Evolutionary conservation across 2,888 invertebrate genomes (phyloP), one percentile per base, ranked within the genome.

Genomic region (Eupithecia insigniata): DNA sequence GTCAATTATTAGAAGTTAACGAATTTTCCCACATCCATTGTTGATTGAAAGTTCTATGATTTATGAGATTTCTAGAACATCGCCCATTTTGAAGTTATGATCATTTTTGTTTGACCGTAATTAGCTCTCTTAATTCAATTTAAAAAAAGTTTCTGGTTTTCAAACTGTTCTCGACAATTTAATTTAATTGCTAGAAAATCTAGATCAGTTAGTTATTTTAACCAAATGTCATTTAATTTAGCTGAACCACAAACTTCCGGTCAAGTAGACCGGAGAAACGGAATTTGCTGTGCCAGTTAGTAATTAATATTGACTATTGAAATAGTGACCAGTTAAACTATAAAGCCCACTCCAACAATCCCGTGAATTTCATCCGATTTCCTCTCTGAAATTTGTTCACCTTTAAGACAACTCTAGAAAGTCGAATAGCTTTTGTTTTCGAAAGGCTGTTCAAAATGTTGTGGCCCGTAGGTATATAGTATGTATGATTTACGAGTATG

Each of bases 241-340:
- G 84, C 85, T 85, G 87, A 88, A 90, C 30, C 32, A 32, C 87
- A 89, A 89, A 90, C 82, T 77, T 55, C 55, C 26, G 55, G 55
- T 55, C 77, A 81, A 66, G 78, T 78, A 78, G 78, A 62, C 61
- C 10, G 26, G 2, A 22, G 34, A 62, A 62, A 74, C 72, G 69
- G 69, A 62, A 71, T 67, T 74, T 77, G 76, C 78, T 83, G 81
- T 81, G 80, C 80, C 80, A 78, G 82, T 85, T 83, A 79, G 82
- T 89, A 89, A 90, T 90, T 89, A 90, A 89, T 90, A 88, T 87
- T 89, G 89, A 88, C 89, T 85, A 83, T 85, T 86, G 36, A 70
- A 76, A 72, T 76, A 73, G 68, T 46, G 68, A 60, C 61, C 46
- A 39, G 61, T 51, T 36, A 36, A 72, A 70, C 70, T 69, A 64